A percentile compares a stretch with the other conserved stretches of the same genome.
Evolutionary conservation across 2,113 vertebrate genomes (phyloP).

Genomic region (Lagopus muta): DNA sequence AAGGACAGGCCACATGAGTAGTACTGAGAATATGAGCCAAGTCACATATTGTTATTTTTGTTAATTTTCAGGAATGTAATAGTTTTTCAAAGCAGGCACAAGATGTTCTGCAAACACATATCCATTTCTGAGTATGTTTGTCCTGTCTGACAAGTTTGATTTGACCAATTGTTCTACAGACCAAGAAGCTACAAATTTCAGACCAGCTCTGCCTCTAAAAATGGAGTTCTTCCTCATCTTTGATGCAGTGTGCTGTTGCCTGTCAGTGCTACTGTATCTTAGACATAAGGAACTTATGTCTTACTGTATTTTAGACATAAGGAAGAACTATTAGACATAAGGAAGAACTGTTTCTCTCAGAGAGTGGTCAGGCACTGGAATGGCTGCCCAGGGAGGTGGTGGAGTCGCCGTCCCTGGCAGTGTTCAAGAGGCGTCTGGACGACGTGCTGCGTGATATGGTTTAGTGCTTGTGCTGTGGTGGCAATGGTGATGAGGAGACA

Average conservation of each 20-base stretch:
- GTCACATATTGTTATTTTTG: neutral
- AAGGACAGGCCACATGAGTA: neutral
- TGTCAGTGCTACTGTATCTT: neutral
- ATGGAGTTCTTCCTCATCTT: neutral
- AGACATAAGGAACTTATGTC: too few species aligned
- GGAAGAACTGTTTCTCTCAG: too few species aligned
- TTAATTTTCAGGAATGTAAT: neutral
- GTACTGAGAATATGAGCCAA: neutral
- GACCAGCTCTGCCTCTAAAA: neutral
- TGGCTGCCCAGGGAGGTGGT: too few species aligned
- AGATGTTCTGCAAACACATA: neutral
- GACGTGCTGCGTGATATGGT: too few species aligned
- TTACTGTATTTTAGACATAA: too few species aligned
- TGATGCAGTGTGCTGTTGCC: neutral
- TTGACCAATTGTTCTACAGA: neutral
- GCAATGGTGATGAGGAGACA: too few species aligned
- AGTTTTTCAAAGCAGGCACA: neutral
- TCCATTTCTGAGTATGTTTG: neutral
- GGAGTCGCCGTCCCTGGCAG: too few species aligned
- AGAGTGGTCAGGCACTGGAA: too few species aligned
- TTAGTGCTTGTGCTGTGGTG: too few species aligned
- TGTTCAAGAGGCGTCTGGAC: too few species aligned
- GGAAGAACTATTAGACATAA: too few species aligned
- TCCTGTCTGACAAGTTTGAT: neutral
- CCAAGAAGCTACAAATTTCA: neutral